These are phyloP conservation scores for Tetramorium bicarinatum DNA, from an alignment of 2,888 invertebrate species.

Conservation along the genomic window DNA sequence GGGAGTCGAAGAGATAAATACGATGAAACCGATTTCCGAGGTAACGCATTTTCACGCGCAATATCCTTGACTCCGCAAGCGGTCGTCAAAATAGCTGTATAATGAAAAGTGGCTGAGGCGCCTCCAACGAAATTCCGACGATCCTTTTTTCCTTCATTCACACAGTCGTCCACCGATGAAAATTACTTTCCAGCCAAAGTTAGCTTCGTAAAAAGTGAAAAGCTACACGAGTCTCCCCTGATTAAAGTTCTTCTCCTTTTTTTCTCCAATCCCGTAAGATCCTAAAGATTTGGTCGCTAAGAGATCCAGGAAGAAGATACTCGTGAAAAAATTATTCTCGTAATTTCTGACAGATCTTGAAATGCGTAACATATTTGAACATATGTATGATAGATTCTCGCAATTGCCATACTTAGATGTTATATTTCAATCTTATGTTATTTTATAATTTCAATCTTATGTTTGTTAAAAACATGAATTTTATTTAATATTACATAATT, in stretches of 20 bases:
- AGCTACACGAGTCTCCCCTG: constrained; percentile 1
- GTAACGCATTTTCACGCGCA: constrained; percentile 41
- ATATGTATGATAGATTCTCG: background rate
- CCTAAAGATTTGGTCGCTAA: background rate
- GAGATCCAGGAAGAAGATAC: background rate
- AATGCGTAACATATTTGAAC: background rate
- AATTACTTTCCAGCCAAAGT: constrained; percentile 31
- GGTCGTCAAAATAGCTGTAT: constrained; percentile 39
- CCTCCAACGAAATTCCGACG: background rate
- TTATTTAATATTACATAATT: background rate
- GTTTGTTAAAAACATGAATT: background rate
- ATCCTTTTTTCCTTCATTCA: constrained; percentile 45
- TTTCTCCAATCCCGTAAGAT: background rate
- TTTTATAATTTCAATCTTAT: background rate
- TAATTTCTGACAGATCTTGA: background rate
- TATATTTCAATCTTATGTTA: background rate
- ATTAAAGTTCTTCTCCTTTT: background rate
- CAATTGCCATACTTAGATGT: background rate
- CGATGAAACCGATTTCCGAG: constrained; percentile 28
- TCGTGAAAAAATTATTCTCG: background rate
- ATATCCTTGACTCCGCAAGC: constrained; percentile 39
- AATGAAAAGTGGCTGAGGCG: constrained; percentile 54
- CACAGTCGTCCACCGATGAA: constrained; percentile 20
- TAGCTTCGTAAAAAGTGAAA: constrained; percentile 32
- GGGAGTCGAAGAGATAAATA: background rate